Conservation (phyloP, 2,113 vertebrate genomes). For the Actinemys pallida region DNA sequence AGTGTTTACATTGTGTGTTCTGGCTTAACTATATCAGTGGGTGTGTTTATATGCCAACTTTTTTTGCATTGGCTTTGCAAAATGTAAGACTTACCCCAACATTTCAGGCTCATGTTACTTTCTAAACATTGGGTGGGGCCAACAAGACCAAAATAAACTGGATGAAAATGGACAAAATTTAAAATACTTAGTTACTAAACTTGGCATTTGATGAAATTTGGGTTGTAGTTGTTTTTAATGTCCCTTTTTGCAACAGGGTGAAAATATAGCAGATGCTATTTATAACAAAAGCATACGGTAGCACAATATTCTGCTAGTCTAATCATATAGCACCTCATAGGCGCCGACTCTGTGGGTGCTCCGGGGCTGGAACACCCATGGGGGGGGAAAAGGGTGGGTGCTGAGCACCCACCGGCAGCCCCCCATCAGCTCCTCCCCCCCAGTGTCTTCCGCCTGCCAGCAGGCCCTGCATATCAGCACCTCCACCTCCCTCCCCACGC, state of each 20-base stretch:
- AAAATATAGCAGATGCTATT: background rate
- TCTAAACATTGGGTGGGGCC: slow-evolving; percentile 75
- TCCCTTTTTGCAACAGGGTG: background rate
- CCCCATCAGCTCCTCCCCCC: no score
- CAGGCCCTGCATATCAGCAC: no score
- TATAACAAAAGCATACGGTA: background rate
- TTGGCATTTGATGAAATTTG: background rate
- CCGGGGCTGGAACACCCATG: no score
- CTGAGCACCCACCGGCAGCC: no score
- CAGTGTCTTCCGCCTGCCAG: no score
- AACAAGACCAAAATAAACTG: slow-evolving; percentile 73
- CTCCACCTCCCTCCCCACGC: no score
- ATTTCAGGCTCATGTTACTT: slow-evolving; percentile 68
- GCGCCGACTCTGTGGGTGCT: no score
- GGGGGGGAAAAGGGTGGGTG: no score
- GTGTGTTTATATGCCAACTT: slow-evolving; percentile 13
- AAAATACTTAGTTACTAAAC: slow-evolving; percentile 45
- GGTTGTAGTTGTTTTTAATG: background rate
- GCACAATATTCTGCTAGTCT: background rate
- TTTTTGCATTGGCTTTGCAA: slow-evolving; percentile 41
- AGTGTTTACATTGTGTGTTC: slow-evolving; percentile 51
- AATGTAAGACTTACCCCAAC: slow-evolving; percentile 45
- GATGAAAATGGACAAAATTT: slow-evolving; percentile 54
- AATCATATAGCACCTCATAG: background rate
- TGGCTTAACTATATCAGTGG: slow-evolving; percentile 22